Percentiles rank a stretch among this genome's conserved stretches.
These are phyloP conservation scores for Volucella zonaria DNA, from an alignment of 2,888 invertebrate genomes.

Conservation along the genomic window DNA sequence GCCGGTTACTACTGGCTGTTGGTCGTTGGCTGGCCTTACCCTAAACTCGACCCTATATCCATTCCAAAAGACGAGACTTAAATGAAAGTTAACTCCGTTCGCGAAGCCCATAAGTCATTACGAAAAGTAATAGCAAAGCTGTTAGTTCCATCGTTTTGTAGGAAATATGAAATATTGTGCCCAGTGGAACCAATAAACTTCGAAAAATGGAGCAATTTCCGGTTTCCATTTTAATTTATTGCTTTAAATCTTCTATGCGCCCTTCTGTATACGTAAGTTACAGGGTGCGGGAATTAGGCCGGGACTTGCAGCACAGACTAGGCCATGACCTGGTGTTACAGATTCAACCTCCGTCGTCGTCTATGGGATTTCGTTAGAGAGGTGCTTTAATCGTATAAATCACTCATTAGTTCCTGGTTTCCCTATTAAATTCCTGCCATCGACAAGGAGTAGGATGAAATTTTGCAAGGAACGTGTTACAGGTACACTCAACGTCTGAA, in stretches of 20 bases:
- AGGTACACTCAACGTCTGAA: too few relatives aligned
- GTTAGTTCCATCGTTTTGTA: slow-evolving; percentile 73
- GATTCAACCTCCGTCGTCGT: slow-evolving; percentile 36
- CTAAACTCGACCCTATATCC: slow-evolving; percentile 18
- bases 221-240: slow-evolving; percentile 62
- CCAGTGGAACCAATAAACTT: slow-evolving; percentile 73
- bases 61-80: slow-evolving; percentile 16
- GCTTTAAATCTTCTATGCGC: slow-evolving; percentile 34
- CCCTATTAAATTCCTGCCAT: slow-evolving; percentile 5
- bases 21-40: too few relatives aligned
- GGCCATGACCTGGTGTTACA: slow-evolving; percentile 66
- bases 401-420: slow-evolving; percentile 61
- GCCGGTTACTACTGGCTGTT: neutral
- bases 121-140: slow-evolving; percentile 69
- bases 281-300: neutral
- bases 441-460: neutral
- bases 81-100: slow-evolving; percentile 49
- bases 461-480: slow-evolving; percentile 2
- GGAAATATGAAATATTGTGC: slow-evolving; percentile 70
- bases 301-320: slow-evolving; percentile 10
- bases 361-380: slow-evolving; percentile 30
- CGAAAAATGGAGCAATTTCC: slow-evolving; percentile 67
- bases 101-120: slow-evolving; percentile 69
- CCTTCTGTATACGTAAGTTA: slow-evolving; percentile 18
- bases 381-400: slow-evolving; percentile 70